Evolutionary conservation across 1,140 invertebrate genomes (phyloP).

Genomic region (Drosophila sp.): DNA sequence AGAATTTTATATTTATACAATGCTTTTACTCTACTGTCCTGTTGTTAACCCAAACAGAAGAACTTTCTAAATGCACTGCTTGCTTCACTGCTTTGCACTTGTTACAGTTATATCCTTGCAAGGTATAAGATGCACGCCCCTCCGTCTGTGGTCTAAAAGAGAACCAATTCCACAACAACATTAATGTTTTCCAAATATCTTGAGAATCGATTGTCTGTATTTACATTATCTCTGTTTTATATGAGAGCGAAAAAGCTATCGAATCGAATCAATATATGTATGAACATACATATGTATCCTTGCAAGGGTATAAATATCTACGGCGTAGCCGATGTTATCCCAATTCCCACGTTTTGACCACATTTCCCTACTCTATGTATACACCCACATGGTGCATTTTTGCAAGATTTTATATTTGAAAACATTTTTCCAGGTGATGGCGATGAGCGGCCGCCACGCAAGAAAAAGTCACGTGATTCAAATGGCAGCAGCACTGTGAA

Average conservation of each 20-base stretch:
- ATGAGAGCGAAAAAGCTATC: no score
- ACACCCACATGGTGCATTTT: not conserved
- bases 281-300: not conserved
- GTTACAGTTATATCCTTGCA: not conserved
- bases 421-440: slow-evolving; percentile 63
- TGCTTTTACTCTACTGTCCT: not conserved
- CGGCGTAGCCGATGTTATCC: not conserved
- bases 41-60: not conserved
- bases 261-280: no score
- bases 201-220: no score
- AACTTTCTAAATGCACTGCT: not conserved
- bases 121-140: not conserved
- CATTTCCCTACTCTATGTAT: not conserved
- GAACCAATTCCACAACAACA: no score
- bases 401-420: not conserved
- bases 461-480: slow-evolving; percentile 79
- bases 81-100: no score
- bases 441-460: slow-evolving; percentile 76
- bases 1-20: not conserved
- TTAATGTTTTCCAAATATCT: no score
- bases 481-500: slow-evolving; percentile 79
- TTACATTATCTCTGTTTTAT: no score
- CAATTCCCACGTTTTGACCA: not conserved
- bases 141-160: no score
- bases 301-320: not conserved